These are phyloP conservation scores for Invenusta paracnida DNA, from an alignment of 2,888 invertebrate species.

Conservation along the genomic window DNA sequence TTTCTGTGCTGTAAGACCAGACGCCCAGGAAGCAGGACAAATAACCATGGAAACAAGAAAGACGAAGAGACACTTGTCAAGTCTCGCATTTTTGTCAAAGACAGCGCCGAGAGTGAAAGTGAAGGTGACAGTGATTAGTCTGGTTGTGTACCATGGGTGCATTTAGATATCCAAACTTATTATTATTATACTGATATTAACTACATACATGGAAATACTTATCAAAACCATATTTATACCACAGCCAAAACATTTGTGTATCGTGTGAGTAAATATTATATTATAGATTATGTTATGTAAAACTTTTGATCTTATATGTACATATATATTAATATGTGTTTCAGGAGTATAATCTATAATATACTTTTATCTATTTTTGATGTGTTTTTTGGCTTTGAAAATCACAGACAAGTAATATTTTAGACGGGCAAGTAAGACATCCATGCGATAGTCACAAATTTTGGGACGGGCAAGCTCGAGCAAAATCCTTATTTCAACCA, in stretches of 20 bases:
- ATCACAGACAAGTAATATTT: background rate
- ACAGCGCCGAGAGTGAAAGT: constrained; percentile 6
- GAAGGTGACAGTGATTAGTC: constrained; percentile 26
- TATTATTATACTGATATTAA: background rate
- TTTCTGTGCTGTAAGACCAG: constrained; percentile 23
- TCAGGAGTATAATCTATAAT: background rate
- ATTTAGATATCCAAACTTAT: background rate
- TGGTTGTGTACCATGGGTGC: background rate
- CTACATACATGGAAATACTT: background rate
- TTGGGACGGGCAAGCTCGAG: background rate
- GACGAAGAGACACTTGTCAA: background rate
- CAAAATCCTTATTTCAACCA: background rate
- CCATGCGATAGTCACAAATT: background rate
- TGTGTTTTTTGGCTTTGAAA: background rate
- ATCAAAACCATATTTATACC: background rate
- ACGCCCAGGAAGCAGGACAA: constrained; percentile 18
- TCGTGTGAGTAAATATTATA: no score
- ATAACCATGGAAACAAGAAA: background rate
- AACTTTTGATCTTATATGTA: background rate
- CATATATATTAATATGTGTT: background rate
- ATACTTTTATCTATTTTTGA: background rate
- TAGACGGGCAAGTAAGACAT: background rate
- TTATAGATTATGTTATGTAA: no score
- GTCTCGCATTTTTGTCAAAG: constrained; percentile 7
- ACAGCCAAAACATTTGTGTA: background rate